A percentile compares a stretch with the other conserved stretches of the same genome.
Evolutionary conservation across 2,797 vertebrate species (phyloP).

Genomic region (Melanotaenia pygmaea): DNA sequence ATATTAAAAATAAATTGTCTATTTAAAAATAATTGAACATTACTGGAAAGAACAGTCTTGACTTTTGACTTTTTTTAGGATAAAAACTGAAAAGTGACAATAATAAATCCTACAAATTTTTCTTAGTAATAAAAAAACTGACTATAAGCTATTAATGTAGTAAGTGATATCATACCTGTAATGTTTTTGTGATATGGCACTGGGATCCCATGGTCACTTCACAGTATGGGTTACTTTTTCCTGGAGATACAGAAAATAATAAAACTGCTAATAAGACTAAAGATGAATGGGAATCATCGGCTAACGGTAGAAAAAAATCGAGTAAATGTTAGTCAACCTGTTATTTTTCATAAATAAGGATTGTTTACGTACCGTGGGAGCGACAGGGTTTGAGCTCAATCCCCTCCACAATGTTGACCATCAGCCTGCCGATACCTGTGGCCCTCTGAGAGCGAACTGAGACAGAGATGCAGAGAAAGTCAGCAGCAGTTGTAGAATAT

Average conservation of each 20-base stretch:
- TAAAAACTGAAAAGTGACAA: neutral
- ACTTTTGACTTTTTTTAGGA: neutral
- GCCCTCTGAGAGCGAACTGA: conserved; percentile 96
- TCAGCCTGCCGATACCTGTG: conserved; percentile 94
- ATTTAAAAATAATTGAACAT: neutral
- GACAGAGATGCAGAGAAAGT: neutral
- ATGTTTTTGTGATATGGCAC: conserved; percentile 98
- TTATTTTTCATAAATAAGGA: too few relatives aligned
- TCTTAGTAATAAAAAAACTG: neutral
- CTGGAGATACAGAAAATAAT: conserved; percentile 68
- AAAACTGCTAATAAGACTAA: neutral
- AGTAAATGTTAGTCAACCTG: too few relatives aligned
- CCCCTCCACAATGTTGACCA: conserved; percentile 99
- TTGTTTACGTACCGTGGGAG: conserved; percentile 86
- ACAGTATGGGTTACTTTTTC: conserved; percentile 98
- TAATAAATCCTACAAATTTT: neutral
- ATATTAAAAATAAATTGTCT: too few relatives aligned
- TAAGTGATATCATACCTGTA: conserved; percentile 81
- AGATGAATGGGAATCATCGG: neutral
- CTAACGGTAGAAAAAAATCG: neutral
- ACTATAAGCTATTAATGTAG: neutral
- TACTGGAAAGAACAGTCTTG: neutral
- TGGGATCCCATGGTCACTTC: conserved; percentile 99
- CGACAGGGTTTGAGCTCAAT: conserved; percentile 97
- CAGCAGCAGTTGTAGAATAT: neutral